Conservation (phyloP, 2,797 vertebrate genomes). For the Tragelaphus oryx region DNA sequence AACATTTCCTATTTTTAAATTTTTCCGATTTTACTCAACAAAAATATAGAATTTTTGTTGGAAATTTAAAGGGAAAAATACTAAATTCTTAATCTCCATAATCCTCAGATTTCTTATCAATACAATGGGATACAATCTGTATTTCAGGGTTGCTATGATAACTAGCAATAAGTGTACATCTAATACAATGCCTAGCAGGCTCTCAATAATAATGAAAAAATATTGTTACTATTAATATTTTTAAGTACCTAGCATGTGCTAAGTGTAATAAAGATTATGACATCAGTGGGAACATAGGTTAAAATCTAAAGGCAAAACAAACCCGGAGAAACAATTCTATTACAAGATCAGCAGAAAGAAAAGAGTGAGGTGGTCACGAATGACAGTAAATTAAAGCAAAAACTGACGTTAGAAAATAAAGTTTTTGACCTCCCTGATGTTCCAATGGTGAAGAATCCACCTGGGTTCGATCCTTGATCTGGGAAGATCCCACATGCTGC, state of each 20-base stretch:
- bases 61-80: neutral
- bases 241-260: neutral
- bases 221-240: neutral
- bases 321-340: neutral
- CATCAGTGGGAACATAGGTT: neutral
- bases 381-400: neutral
- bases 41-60: neutral
- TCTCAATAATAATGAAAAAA: neutral
- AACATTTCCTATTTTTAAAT: neutral
- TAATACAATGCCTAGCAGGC: neutral
- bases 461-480: neutral
- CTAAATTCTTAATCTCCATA: neutral
- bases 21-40: neutral
- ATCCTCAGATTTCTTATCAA: neutral
- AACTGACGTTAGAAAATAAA: conserved; percentile 8
- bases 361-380: neutral
- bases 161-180: neutral
- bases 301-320: conserved; percentile 1
- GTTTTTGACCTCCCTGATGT: neutral
- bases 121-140: neutral
- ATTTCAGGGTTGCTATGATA: neutral
- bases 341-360: neutral
- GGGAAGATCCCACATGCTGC: neutral
- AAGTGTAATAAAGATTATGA: neutral
- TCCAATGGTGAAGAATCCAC: neutral